Percentiles rank a stretch among this genome's conserved stretches.
Evolutionary conservation across 2,113 vertebrate genomes (phyloP).

Genomic region (Lipotes vexillifer): DNA sequence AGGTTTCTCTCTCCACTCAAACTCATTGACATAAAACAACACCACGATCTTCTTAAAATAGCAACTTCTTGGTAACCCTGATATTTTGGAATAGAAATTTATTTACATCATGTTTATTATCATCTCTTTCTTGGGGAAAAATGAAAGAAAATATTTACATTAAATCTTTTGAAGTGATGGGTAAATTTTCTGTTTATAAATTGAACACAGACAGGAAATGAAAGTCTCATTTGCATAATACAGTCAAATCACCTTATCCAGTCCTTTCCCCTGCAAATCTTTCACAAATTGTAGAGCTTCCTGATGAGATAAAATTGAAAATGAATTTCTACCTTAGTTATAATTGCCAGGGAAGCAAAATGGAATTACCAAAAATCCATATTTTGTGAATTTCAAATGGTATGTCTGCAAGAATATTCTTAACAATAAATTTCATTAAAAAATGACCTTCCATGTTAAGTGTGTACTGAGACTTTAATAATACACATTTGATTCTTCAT

Average conservation of each 20-base stretch:
- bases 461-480: not conserved
- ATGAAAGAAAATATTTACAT: not conserved
- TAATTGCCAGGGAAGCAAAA: slow-evolving; percentile 12
- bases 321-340: not conserved
- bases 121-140: not conserved
- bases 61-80: not conserved
- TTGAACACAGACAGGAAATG: not conserved
- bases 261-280: slow-evolving; percentile 12
- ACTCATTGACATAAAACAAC: not conserved
- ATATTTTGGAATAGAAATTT: slow-evolving; percentile 2
- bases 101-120: slow-evolving; percentile 2
- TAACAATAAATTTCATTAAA: not conserved
- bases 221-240: not conserved
- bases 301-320: slow-evolving; percentile 38
- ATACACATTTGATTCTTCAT: not conserved
- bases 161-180: slow-evolving; percentile 14
- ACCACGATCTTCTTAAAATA: not conserved
- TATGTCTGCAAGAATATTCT: not conserved
- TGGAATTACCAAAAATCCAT: not conserved
- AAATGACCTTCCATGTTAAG: not conserved
- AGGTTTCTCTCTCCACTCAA: not conserved
- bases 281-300: slow-evolving; percentile 3
- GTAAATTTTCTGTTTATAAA: not conserved
- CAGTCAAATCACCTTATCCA: slow-evolving; percentile 15
- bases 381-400: not conserved